phyloP scores from a whole-genome alignment of 2,113 vertebrate species.

The Vireo altiloquus region DNA sequence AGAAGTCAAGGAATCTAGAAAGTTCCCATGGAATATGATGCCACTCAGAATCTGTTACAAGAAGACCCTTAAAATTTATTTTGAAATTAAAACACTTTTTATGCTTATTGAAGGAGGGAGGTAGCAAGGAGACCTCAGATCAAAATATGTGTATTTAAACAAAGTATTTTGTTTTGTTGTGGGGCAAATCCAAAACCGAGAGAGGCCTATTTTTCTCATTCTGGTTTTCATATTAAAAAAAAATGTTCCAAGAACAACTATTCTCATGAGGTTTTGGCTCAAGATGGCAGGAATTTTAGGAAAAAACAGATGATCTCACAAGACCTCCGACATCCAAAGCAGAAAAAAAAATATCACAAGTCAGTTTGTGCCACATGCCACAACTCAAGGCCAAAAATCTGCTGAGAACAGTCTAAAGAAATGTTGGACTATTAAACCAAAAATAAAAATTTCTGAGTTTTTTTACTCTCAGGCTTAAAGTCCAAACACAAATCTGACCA shows the following conservation, averaged over 20 bases:
- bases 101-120: neutral
- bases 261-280: conserved; percentile 57
- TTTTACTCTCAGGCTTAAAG: neutral
- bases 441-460: neutral
- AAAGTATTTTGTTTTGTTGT: conserved; percentile 1
- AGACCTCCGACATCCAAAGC: conserved; percentile 43
- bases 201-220: conserved; percentile 18
- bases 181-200: conserved; percentile 8
- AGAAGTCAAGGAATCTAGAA: neutral
- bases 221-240: conserved; percentile 20
- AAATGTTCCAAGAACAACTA: conserved; percentile 31
- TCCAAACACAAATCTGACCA: neutral
- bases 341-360: conserved; percentile 21
- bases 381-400: conserved; percentile 40
- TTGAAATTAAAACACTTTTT: neutral
- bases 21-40: neutral
- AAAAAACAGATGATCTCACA: conserved; percentile 49
- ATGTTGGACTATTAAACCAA: neutral
- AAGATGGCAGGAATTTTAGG: conserved; percentile 35
- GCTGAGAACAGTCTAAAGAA: conserved; percentile 8
- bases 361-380: conserved; percentile 39
- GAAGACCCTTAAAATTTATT: neutral
- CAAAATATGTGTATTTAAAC: neutral
- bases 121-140: neutral
- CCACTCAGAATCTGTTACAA: neutral